phyloP scores from a whole-genome alignment of 2,888 invertebrate genomes.

The Synanthedon myopaeformis region DNA sequence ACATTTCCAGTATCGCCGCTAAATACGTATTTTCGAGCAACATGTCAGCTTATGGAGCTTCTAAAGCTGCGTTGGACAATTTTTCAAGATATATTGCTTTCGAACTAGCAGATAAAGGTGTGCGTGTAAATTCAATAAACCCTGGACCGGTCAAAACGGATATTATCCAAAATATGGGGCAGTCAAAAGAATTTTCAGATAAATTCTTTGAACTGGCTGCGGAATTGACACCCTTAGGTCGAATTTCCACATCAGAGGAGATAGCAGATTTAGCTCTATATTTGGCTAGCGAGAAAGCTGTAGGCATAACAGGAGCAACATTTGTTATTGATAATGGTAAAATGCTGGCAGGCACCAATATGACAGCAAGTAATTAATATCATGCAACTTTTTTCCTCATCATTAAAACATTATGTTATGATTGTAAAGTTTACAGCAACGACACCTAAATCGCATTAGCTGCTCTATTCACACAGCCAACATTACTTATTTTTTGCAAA shows the following conservation, averaged over 20 bases:
- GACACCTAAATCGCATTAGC: no score
- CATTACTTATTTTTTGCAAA: no score
- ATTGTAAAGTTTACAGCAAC: no score
- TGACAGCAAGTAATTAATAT: neutral
- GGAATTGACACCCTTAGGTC: conserved; percentile 12
- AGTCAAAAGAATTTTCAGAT: neutral
- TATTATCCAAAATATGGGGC: conserved; percentile 12
- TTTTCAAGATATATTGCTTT: conserved; percentile 19
- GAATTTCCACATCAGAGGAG: conserved; percentile 20
- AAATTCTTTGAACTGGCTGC: conserved; percentile 6
- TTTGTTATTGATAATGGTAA: conserved; percentile 3
- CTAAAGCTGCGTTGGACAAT: conserved; percentile 23
- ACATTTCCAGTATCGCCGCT: conserved; percentile 22
- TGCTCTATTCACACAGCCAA: no score
- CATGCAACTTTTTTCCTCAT: no score
- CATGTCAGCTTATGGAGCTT: conserved; percentile 11
- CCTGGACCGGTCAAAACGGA: conserved; percentile 59
- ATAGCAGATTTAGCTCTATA: conserved; percentile 3
- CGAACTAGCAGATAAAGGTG: conserved; percentile 17
- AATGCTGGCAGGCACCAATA: neutral
- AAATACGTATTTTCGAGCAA: neutral
- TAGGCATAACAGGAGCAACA: conserved; percentile 2
- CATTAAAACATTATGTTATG: no score
- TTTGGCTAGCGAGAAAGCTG: conserved; percentile 6
- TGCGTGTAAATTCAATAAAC: conserved; percentile 68